phyloP scores from a whole-genome alignment of 2,888 invertebrate genomes.

The Acanthosepion lycidas region DNA sequence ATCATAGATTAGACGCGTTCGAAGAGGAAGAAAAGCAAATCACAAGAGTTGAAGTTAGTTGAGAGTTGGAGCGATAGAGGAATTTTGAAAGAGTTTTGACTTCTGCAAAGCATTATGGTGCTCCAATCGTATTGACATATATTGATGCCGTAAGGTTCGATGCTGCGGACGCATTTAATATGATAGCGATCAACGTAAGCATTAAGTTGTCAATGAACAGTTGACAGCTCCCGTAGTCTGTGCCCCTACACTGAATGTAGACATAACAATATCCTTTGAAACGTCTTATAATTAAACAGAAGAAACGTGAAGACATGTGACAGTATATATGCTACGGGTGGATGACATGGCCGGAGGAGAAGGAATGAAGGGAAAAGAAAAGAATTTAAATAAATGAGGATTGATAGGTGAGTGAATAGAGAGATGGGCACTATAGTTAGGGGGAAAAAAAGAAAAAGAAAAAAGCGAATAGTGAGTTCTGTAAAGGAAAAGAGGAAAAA shows the following conservation, averaged over 20 bases:
- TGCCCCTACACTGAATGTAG: not conserved
- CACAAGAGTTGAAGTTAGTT: not conserved
- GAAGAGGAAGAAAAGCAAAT: not conserved
- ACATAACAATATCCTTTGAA: constrained; percentile 33
- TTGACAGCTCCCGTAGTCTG: constrained; percentile 20
- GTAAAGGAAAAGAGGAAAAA: not conserved
- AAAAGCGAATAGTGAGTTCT: too few relatives aligned
- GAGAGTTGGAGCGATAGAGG: not conserved
- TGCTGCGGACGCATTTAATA: not conserved
- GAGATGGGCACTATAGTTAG: not conserved
- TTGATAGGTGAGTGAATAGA: not conserved
- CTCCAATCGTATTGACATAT: not conserved
- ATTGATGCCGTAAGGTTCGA: not conserved
- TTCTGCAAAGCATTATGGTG: not conserved
- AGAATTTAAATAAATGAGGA: not conserved
- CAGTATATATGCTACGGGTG: not conserved
- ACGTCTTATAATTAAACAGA: not conserved
- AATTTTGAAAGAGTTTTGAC: constrained; percentile 8
- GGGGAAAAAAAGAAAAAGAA: not conserved
- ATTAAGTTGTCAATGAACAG: constrained; percentile 10
- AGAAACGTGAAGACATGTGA: not conserved
- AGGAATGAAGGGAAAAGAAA: not conserved
- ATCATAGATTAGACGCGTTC: not conserved
- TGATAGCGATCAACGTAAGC: not conserved
- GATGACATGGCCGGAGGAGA: not conserved